Evolutionary conservation across 2,113 vertebrate genomes (phyloP).

Genomic region (Paraplagusia blochii): DNA sequence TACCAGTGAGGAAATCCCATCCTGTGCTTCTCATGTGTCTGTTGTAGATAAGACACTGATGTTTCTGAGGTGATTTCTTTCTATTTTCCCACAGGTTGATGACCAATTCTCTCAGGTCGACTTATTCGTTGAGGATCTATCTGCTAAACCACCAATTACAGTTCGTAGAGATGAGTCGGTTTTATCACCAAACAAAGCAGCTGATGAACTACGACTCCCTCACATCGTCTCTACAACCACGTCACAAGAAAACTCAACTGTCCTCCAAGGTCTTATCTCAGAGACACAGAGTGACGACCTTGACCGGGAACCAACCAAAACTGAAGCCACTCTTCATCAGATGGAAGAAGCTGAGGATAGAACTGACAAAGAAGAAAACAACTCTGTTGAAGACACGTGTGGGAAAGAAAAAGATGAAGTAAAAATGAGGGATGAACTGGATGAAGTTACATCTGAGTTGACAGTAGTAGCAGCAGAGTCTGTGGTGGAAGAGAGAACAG

Average conservation of each 20-base stretch:
- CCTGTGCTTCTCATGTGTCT: no score
- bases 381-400: neutral
- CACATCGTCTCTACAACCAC: slow-evolving; percentile 10
- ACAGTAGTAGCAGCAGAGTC: slow-evolving; percentile 25
- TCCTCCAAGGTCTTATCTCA: slow-evolving; percentile 21
- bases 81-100: slow-evolving; percentile 52
- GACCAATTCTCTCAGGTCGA: slow-evolving; percentile 34
- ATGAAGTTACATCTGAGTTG: slow-evolving; percentile 37
- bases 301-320: slow-evolving; percentile 16
- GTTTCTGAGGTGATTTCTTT: slow-evolving; percentile 6
- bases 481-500: slow-evolving; percentile 36
- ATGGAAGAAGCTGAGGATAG: slow-evolving; percentile 6
- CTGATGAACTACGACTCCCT: slow-evolving; percentile 5
- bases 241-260: slow-evolving; percentile 14
- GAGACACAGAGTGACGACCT: slow-evolving; percentile 11
- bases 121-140: slow-evolving; percentile 28
- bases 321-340: slow-evolving; percentile 4
- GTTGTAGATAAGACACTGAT: no score
- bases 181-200: slow-evolving; percentile 11
- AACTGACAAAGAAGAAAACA: slow-evolving; percentile 6
- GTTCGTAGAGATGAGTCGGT: slow-evolving; percentile 20
- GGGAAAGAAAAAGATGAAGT: slow-evolving; percentile 52
- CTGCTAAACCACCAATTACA: slow-evolving; percentile 18
- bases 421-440: slow-evolving; percentile 31
- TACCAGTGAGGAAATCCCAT: no score